A percentile compares a stretch with the other conserved stretches of the same genome.
Evolutionary conservation across 2,113 vertebrate genomes (phyloP).

Genomic region (Notothenia rossii): DNA sequence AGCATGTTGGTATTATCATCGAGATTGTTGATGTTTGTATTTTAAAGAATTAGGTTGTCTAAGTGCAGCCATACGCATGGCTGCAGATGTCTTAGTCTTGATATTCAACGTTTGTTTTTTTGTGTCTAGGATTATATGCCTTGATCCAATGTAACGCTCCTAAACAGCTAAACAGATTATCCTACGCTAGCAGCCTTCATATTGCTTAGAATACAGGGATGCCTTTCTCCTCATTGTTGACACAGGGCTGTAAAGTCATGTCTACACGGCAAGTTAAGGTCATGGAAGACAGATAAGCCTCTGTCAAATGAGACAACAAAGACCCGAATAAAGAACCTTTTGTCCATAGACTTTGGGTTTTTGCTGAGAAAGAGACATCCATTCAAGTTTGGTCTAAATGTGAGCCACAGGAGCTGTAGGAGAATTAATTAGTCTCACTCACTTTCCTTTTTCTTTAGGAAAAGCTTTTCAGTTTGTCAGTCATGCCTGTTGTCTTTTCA

Average conservation of each 20-base stretch:
- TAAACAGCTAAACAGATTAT: slow-evolving; percentile 18
- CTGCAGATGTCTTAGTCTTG: neutral
- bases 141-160: slow-evolving; percentile 6
- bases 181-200: neutral
- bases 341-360: slow-evolving; percentile 64
- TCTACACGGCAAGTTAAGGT: slow-evolving; percentile 79
- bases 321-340: slow-evolving; percentile 74
- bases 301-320: slow-evolving; percentile 71
- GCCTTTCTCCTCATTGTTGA: slow-evolving; percentile 71
- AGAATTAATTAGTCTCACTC: slow-evolving; percentile 16
- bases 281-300: slow-evolving; percentile 72
- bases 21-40: neutral
- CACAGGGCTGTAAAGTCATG: slow-evolving; percentile 76
- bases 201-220: slow-evolving; percentile 37
- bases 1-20: neutral
- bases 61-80: neutral
- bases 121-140: slow-evolving; percentile 3
- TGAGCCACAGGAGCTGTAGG: slow-evolving; percentile 15
- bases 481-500: slow-evolving; percentile 17
- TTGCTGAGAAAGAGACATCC: slow-evolving; percentile 35
- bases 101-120: slow-evolving; percentile 2
- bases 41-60: neutral
- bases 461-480: neutral
- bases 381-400: slow-evolving; percentile 36
- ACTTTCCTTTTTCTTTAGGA: slow-evolving; percentile 26